Conservation (phyloP, 1,140 invertebrate genomes). For the Lepidurus apus region DNA sequence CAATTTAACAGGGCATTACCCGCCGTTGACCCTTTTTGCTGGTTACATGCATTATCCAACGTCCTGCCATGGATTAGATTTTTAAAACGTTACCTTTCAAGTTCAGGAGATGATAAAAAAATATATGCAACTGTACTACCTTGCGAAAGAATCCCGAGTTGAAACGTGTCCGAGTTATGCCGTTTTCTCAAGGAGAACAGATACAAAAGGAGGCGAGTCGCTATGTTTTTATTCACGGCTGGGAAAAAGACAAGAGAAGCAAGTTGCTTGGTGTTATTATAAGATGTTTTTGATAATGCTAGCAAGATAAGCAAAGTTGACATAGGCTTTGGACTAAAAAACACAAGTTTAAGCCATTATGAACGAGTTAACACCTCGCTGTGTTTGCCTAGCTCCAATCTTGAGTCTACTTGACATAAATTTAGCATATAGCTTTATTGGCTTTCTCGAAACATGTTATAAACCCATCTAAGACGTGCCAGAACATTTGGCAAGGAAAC, state of each 20-base stretch:
- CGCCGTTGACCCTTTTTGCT: constrained; percentile 1
- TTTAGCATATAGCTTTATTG: constrained; percentile 5
- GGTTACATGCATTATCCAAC: not conserved
- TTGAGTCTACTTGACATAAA: not conserved
- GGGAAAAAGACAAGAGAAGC: not conserved
- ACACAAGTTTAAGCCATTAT: not conserved
- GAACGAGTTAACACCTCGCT: not conserved
- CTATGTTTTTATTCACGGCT: not conserved
- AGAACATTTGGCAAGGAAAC: not conserved
- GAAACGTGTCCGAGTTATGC: too few species aligned
- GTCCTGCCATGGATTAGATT: not conserved
- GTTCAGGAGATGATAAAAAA: not conserved
- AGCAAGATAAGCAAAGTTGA: not conserved
- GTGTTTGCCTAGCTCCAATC: not conserved
- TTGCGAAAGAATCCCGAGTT: too few species aligned
- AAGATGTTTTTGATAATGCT: constrained; percentile 14
- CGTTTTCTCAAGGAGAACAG: too few species aligned
- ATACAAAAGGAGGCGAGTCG: not conserved
- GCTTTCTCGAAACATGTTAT: not conserved
- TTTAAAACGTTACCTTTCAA: not conserved
- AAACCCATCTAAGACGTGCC: not conserved
- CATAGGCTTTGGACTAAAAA: not conserved
- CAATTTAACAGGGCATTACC: not conserved
- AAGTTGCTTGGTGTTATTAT: not conserved
- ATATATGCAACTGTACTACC: too few species aligned